Evolutionary conservation across 2,797 vertebrate species (phyloP).

Genomic region (Arnoldichthys spilopterus): DNA sequence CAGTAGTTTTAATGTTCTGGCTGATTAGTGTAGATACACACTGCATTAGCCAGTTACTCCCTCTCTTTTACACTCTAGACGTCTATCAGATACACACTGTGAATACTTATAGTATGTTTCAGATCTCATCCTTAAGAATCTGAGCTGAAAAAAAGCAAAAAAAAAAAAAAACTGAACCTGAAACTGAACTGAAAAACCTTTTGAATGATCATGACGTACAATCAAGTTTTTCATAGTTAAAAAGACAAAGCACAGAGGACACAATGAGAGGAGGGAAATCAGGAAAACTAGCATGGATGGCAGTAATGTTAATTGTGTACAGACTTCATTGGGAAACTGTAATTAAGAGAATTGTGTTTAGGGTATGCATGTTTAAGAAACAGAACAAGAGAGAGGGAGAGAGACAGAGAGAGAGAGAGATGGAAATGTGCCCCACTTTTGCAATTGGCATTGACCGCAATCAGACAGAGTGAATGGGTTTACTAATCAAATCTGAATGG

Average conservation of each 20-base stretch:
- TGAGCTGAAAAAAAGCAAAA: background rate
- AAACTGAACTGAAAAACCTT: too few relatives aligned
- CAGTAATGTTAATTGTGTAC: constrained; percentile 56
- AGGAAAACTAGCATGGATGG: constrained; percentile 38
- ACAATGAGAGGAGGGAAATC: background rate
- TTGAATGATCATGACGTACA: constrained; percentile 19
- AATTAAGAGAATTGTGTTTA: constrained; percentile 66
- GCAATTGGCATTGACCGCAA: constrained; percentile 70
- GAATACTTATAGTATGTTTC: background rate
- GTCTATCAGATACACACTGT: background rate
- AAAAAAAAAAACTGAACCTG: background rate
- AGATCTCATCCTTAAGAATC: constrained; percentile 6
- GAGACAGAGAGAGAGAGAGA: background rate
- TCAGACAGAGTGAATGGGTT: constrained; percentile 62
- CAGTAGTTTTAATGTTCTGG: too few relatives aligned
- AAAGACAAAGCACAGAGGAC: constrained; percentile 27
- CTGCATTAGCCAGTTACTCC: background rate
- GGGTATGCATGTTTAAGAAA: background rate
- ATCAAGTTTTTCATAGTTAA: constrained; percentile 62
- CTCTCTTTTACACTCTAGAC: too few relatives aligned
- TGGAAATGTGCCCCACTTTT: background rate
- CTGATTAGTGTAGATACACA: too few relatives aligned
- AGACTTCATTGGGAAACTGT: constrained; percentile 61
- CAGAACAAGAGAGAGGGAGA: background rate
- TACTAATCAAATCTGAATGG: constrained; percentile 71